Evolutionary conservation across 2,113 vertebrate genomes (phyloP), one percentile per base, ranked within the genome.

Genomic region (Nanorana parkeri): DNA sequence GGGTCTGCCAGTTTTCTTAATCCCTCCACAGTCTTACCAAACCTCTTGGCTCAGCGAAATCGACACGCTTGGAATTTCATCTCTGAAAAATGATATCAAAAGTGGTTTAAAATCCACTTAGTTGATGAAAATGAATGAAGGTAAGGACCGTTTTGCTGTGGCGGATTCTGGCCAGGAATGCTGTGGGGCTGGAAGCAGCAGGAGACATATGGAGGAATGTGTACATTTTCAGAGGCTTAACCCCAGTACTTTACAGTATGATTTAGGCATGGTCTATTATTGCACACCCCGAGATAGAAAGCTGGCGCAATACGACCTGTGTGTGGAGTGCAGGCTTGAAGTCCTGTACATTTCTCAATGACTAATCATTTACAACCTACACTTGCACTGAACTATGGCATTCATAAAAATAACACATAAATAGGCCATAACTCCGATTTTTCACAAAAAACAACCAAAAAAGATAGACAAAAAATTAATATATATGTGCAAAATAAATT

Each of bases 81-180:
- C 80, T 83, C 71, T 83, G 80, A 83, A 83, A 83, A 83, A 56
- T 28, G 72, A 83, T 83, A 83, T 83, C 72, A 76, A 83, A 83
- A 83, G 80, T 83, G 80, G 80, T 83, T 83, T 83, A 83, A 83
- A 83, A 83, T 83, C 80, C 80, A 83, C 80, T 83, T 83, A 83
- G 80, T 52, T 55, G 80, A 83, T 83, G 80, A 83, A 83, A 83
- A 83, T 83, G 52, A 83, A 83, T 63, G 63, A 83, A 83, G 80
- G 71, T 61, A 83, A 83, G 72, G 72, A 21, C 80, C 72, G 28
- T 67, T 83, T 75, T 72, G 52, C 72, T 76, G 80, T 68, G 80
- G 68, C 63, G 72, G 80, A 67, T 76, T 61, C 63, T 21, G 17
- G 63, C 72, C 72, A 76, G 76, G 80, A 83, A 83, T 83, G 71